Evolutionary conservation across 1,140 invertebrate genomes (phyloP).

Genomic region (Vanessa tameamea): DNA sequence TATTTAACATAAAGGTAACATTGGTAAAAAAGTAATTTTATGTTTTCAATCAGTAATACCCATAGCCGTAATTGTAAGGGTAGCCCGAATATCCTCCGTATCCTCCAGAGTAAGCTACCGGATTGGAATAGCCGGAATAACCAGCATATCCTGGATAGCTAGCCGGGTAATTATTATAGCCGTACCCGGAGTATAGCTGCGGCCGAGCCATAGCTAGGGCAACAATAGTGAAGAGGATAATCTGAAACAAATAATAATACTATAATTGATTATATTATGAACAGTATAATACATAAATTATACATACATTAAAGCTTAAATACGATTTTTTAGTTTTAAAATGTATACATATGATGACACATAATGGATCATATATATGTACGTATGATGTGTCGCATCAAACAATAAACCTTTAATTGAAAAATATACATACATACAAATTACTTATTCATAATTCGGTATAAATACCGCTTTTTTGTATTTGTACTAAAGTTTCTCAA

Average conservation of each 20-base stretch:
- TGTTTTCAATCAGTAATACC: conserved; percentile 48
- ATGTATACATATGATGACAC: too few relatives aligned
- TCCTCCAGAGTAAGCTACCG: conserved; percentile 52
- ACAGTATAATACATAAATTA: too few relatives aligned
- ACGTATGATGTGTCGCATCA: too few relatives aligned
- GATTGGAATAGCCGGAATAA: conserved; percentile 67
- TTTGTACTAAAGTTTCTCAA: too few relatives aligned
- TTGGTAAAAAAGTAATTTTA: not conserved
- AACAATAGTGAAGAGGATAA: conserved; percentile 63
- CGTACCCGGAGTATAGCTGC: conserved; percentile 60
- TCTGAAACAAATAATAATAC: conserved; percentile 47
- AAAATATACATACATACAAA: too few relatives aligned
- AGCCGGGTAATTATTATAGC: conserved; percentile 54
- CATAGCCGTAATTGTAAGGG: conserved; percentile 63
- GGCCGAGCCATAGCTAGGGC: conserved; percentile 61
- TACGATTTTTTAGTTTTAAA: too few relatives aligned
- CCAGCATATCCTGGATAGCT: conserved; percentile 68
- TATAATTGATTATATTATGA: too few relatives aligned
- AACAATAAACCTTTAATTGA: too few relatives aligned
- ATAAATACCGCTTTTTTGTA: too few relatives aligned
- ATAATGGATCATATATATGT: too few relatives aligned
- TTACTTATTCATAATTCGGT: too few relatives aligned
- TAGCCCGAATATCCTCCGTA: conserved; percentile 56
- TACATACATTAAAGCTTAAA: too few relatives aligned
- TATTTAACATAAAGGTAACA: conserved; percentile 3